A percentile compares a stretch with the other conserved stretches of the same genome.
These are phyloP conservation scores for Volucella bombylans DNA, from an alignment of 2,888 invertebrate species.

Conservation along the genomic window DNA sequence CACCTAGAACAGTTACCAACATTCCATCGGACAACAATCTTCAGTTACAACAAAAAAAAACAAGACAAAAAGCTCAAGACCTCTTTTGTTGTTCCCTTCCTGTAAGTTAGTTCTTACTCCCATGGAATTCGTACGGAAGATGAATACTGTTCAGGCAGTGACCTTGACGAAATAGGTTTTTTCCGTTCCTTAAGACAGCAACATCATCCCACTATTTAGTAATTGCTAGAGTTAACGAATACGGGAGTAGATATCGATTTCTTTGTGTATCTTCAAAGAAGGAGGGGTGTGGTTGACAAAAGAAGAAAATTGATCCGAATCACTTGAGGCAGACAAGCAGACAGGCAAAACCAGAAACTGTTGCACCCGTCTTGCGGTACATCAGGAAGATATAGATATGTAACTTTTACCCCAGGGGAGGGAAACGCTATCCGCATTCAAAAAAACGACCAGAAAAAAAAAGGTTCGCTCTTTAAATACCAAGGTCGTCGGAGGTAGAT, in stretches of 20 bases:
- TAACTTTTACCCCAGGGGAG: neutral
- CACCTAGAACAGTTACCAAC: constrained; percentile 18
- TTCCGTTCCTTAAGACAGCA: constrained; percentile 45
- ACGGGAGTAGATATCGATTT: neutral
- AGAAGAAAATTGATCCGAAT: constrained; percentile 19
- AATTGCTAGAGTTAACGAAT: neutral
- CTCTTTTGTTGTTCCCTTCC: constrained; percentile 10
- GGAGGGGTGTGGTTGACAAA: constrained; percentile 31
- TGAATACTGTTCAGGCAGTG: constrained; percentile 27
- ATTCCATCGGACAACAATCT: constrained; percentile 16
- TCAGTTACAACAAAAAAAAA: constrained; percentile 42
- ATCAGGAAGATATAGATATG: constrained; percentile 24
- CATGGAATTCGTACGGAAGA: constrained; percentile 13
- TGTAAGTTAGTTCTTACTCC: constrained; percentile 6
- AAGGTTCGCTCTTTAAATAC: constrained; percentile 43
- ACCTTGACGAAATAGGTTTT: constrained; percentile 47
- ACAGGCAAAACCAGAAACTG: constrained; percentile 37
- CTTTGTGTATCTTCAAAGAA: constrained; percentile 34
- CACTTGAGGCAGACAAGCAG: constrained; percentile 20
- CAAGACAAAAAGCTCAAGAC: constrained; percentile 30
- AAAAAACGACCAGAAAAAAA: constrained; percentile 3
- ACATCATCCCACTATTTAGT: constrained; percentile 14
- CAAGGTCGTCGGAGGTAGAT: constrained; percentile 50
- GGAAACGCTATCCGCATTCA: neutral
- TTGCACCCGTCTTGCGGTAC: constrained; percentile 61